Evolutionary conservation across 2,888 invertebrate genomes (phyloP).

Genomic region (Terebella lapidaria): DNA sequence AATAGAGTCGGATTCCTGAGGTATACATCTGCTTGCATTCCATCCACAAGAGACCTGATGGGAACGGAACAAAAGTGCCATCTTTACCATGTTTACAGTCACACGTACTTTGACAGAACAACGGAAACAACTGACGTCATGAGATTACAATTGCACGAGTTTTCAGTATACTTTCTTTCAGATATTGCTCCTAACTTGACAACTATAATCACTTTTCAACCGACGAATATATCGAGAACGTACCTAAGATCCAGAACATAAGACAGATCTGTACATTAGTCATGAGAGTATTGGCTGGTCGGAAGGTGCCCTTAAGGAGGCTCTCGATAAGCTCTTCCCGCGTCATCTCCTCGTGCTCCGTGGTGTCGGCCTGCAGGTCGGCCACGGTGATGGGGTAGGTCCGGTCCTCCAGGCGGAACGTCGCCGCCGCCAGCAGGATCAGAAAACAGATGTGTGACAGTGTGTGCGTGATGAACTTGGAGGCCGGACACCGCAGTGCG

Average conservation of each 20-base stretch:
- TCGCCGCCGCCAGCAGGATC: slow-evolving; percentile 63
- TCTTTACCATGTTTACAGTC: no score
- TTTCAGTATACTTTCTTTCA: no score
- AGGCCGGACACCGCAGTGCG: slow-evolving; percentile 61
- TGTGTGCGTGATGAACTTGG: slow-evolving; percentile 67
- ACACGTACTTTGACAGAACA: no score
- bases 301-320: slow-evolving; percentile 13
- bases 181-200: no score
- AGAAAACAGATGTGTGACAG: slow-evolving; percentile 67
- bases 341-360: slow-evolving; percentile 32
- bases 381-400: slow-evolving; percentile 27
- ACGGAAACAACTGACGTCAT: no score
- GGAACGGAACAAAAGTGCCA: no score
- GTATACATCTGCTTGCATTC: slow-evolving; percentile 53
- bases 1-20: slow-evolving; percentile 47
- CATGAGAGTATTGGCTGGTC: slow-evolving; percentile 50
- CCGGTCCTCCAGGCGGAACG: slow-evolving; percentile 51
- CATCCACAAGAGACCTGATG: slow-evolving; percentile 49
- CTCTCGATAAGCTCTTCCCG: slow-evolving; percentile 26
- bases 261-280: slow-evolving; percentile 53
- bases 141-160: no score
- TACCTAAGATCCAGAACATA: slow-evolving; percentile 53
- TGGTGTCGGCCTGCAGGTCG: slow-evolving; percentile 29
- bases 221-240: no score
- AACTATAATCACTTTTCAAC: no score